Base-by-base conservation (phyloP, 2,888 invertebrate species). In the Leistus spinibarbis region DNA sequence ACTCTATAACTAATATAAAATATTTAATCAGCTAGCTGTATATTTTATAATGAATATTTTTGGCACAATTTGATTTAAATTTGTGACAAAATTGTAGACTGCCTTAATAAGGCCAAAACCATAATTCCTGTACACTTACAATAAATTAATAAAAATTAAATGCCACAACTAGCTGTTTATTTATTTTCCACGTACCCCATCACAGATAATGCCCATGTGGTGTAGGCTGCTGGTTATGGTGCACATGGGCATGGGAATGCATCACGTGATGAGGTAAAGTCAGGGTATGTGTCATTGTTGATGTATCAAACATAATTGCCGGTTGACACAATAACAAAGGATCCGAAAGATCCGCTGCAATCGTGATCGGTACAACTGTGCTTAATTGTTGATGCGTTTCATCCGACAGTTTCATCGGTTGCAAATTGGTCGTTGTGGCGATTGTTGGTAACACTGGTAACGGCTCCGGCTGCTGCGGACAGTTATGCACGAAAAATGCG, bases 401-500 rank as follows among this genome's bases (percentile, higher is more conserved):
- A 5, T 22, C 20, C 1, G 19, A 22, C 22, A 73, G 16, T 66
- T 54, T 73, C 16, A 71, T 64, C 60, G 40, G 20, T 19, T 74
- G 62, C 71, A 79, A 81, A 68, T 83, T 80, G 16, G 83, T 69
- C 9, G 54, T 57, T 9, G 22, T 7, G 13, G 19, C 20, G 68
- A 83, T 76, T 73, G 83, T 82, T 7, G 83, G 83, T 53, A 85
- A 79, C 69, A 81, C 80, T 16, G 79, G 80, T 77, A 81, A 82
- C 24, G 24, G 24, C 3, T 84, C 82, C 20, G 80, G 75, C 79
- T 83, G 83, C 5, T 85, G 84, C 63, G 82, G 80, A 77, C 86
- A 86, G 4, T 79, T 80, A 77, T 86, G 85, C 0, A 85, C 84
- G 78, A 85, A 85, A 76, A 84, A 85, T 24, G 84, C 78, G 78